Conservation (phyloP, 2,797 vertebrate species). For the Hephaestus fuliginosus region DNA sequence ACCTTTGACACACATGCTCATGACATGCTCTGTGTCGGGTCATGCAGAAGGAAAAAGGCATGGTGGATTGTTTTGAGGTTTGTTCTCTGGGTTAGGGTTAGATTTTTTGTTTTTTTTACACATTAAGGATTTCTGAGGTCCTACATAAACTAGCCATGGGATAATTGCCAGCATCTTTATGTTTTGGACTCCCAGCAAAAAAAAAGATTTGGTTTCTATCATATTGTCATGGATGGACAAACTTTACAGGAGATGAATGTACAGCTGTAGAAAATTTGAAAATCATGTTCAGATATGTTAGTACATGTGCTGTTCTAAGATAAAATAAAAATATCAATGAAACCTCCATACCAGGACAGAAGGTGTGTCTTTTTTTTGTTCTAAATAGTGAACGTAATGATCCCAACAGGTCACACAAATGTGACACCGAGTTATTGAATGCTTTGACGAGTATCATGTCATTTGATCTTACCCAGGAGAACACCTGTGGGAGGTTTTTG, state of each 20-base stretch:
- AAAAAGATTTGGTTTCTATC: background rate
- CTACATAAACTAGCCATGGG: background rate
- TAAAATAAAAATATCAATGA: background rate
- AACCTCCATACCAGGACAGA: background rate
- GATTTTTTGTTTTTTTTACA: background rate
- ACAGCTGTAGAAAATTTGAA: background rate
- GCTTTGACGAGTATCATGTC: too few species aligned
- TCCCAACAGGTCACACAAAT: background rate
- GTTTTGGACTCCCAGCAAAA: background rate
- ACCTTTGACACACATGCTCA: slow-evolving; percentile 40
- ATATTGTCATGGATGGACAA: background rate
- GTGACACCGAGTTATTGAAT: too few species aligned
- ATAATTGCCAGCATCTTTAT: background rate
- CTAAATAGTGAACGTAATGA: background rate
- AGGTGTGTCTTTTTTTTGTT: too few species aligned
- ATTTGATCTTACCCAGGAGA: too few species aligned
- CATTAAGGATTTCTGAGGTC: background rate
- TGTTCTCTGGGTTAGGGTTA: background rate
- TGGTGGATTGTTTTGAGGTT: background rate
- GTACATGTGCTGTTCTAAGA: background rate
- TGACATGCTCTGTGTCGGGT: background rate
- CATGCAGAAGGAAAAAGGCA: background rate
- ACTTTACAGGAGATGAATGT: background rate
- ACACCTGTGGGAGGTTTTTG: too few species aligned
- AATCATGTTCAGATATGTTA: background rate